These are phyloP conservation scores for Phortica variegata DNA, from an alignment of 1,140 invertebrate genomes.

Conservation along the genomic window DNA sequence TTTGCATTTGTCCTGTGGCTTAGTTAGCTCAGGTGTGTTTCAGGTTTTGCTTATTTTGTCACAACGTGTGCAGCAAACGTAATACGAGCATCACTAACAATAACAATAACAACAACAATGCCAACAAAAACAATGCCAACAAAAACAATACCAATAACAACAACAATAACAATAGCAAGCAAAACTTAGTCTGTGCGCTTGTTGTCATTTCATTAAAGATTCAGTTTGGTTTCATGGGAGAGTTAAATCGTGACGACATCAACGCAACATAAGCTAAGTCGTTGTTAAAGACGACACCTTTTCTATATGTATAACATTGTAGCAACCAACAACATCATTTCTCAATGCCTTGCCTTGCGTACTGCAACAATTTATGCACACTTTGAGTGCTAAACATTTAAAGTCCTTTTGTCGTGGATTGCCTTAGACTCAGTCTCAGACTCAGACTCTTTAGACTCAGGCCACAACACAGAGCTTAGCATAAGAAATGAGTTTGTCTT, in stretches of 20 bases:
- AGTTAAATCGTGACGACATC: conserved; percentile 48
- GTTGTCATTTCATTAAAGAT: conserved; percentile 47
- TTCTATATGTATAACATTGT: neutral
- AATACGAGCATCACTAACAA: conserved; percentile 27
- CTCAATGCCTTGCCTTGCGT: too few species aligned
- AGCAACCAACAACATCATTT: conserved; percentile 37
- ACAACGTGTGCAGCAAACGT: conserved; percentile 1
- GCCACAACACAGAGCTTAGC: neutral
- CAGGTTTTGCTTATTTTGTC: conserved; percentile 13
- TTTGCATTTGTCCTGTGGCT: too few species aligned
- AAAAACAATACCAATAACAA: conserved; percentile 7
- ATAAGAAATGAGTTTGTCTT: conserved; percentile 13
- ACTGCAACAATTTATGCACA: conserved; percentile 32
- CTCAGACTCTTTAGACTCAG: too few species aligned
- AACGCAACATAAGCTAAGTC: conserved; percentile 30
- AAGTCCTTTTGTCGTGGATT: too few species aligned
- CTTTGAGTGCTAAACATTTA: too few species aligned
- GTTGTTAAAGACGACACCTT: conserved; percentile 17
- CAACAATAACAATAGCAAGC: conserved; percentile 6
- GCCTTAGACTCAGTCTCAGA: too few species aligned
- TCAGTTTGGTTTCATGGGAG: conserved; percentile 47
- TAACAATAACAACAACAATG: conserved; percentile 25
- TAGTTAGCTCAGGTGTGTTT: neutral
- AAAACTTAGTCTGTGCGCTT: too few species aligned
- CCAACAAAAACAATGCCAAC: conserved; percentile 10